A percentile compares a stretch with the other conserved stretches of the same genome.
phyloP scores from a whole-genome alignment of 2,888 invertebrate species.

The Agapetus fuscipes region DNA sequence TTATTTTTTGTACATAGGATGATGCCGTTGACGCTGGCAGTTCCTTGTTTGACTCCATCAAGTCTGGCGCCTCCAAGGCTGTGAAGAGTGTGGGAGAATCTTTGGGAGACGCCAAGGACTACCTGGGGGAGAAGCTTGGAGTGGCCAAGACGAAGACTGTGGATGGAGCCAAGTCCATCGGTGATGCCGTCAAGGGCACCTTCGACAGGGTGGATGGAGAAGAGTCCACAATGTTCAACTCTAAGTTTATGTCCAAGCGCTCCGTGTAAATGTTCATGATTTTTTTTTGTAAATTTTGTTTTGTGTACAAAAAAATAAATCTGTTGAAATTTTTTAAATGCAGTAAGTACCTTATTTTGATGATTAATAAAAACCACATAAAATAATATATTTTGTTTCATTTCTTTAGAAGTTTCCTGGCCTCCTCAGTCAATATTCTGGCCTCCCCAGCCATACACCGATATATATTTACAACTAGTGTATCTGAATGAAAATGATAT shows the following conservation, averaged over 20 bases:
- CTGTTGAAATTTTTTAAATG: too few species aligned
- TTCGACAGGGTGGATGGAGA: slow-evolving; percentile 8
- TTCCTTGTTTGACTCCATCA: slow-evolving; percentile 16
- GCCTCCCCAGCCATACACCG: too few species aligned
- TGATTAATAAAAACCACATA: too few species aligned
- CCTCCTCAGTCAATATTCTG: too few species aligned
- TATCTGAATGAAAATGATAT: too few species aligned
- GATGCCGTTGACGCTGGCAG: slow-evolving; percentile 8
- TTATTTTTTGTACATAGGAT: too few species aligned
- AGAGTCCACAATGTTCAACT: slow-evolving; percentile 7
- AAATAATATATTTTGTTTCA: too few species aligned
- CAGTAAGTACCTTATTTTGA: too few species aligned
- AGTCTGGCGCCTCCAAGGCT: slow-evolving; percentile 11
- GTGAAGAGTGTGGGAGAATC: slow-evolving; percentile 17
- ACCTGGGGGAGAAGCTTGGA: slow-evolving; percentile 18
- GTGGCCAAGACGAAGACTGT: slow-evolving; percentile 14
- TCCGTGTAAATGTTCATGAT: slow-evolving; percentile 1
- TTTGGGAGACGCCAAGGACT: slow-evolving; percentile 15
- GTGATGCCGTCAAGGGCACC: slow-evolving; percentile 11
- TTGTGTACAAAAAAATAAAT: too few species aligned
- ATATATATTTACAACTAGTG: too few species aligned
- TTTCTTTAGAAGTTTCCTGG: too few species aligned
- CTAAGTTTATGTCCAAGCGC: slow-evolving; percentile 12
- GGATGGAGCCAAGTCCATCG: slow-evolving; percentile 7
- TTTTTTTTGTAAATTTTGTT: too few species aligned